These are phyloP conservation scores for Sphaeramia orbicularis DNA, from an alignment of 2,797 vertebrate species.

Conservation along the genomic window DNA sequence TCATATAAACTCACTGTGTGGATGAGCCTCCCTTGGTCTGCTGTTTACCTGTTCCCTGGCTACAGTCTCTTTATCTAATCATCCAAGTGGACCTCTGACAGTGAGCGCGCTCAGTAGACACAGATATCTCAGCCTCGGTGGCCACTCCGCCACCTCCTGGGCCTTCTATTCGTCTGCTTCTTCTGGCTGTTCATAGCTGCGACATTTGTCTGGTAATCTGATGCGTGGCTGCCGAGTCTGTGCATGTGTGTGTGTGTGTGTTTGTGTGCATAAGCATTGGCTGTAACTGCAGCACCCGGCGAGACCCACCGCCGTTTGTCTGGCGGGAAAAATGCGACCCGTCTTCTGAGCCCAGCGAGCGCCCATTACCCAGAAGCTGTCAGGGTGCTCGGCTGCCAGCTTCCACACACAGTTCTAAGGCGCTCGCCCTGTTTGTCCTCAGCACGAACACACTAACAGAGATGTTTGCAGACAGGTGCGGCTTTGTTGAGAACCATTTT, in stretches of 20 bases:
- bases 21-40: neutral
- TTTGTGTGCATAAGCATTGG: constrained; percentile 36
- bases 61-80: constrained; percentile 45
- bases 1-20: neutral
- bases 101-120: constrained; percentile 28
- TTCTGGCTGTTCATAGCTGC: constrained; percentile 38
- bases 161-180: constrained; percentile 37
- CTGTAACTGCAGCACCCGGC: constrained; percentile 38
- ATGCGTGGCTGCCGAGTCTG: constrained; percentile 27
- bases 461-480: constrained; percentile 14
- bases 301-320: constrained; percentile 49
- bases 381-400: constrained; percentile 51
- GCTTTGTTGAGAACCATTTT: constrained; percentile 14
- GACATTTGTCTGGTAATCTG: constrained; percentile 54
- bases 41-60: constrained; percentile 23
- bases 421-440: constrained; percentile 15
- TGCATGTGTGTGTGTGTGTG: constrained; percentile 4
- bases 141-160: constrained; percentile 22
- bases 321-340: constrained; percentile 54
- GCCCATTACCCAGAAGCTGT: constrained; percentile 74
- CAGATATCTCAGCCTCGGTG: constrained; percentile 28
- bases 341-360: constrained; percentile 55
- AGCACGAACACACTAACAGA: constrained; percentile 17
- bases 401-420: constrained; percentile 12
- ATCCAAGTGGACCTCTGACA: constrained; percentile 45